Base-by-base conservation (phyloP, 2,797 vertebrate species). In the Eulemur mongoz region DNA sequence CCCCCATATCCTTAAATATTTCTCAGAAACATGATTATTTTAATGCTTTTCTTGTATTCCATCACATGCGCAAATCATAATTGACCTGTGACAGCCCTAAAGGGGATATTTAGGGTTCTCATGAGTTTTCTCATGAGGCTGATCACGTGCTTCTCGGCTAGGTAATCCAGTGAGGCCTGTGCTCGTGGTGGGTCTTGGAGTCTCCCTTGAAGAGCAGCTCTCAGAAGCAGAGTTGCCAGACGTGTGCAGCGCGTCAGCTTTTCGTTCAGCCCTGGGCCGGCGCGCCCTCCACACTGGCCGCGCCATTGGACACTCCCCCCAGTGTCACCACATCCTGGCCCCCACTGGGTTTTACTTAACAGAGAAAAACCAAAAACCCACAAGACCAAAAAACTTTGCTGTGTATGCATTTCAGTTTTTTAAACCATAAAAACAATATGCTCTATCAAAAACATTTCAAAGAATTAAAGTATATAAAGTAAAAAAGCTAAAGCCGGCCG, bases 251-350 rank as follows among this genome's bases (percentile, higher is more conserved):
- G 2, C 35, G 14, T 54, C 50, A 3, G 72, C 27, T 2, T n/a
- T 82, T 63, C 4, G 23, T 11, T 8, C 3, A 22, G 7, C 57
- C 52, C 7, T 27, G 0, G 7, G 43, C 69, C 5, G 1, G 17
- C 0, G 6, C 20, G 35, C 52, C 76, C 27, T 78, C 12, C 45
- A 2, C 0, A 0, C 17, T 0, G 3, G 38, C 5, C 4, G 3
- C 0, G 0, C 40, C 57, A 0, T 4, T 40, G 27, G 2, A 7
- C 45, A 3, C 30, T 11, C 38, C 27, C 27, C 13, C 0, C 20
- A 12, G 57, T 2, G 0, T 89, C 5, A 85, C 93, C 95, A 93
- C 93, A 94, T 95, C 97, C 97, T 95, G 63, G 83, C 78, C 17
- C 8, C 83, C 52, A 1, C 32, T 38, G 78, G 43, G 76, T 54